Percentiles rank a stretch among this genome's conserved stretches.
Evolutionary conservation across 1,140 invertebrate species (phyloP).

Genomic region (Trissolcus basalis): DNA sequence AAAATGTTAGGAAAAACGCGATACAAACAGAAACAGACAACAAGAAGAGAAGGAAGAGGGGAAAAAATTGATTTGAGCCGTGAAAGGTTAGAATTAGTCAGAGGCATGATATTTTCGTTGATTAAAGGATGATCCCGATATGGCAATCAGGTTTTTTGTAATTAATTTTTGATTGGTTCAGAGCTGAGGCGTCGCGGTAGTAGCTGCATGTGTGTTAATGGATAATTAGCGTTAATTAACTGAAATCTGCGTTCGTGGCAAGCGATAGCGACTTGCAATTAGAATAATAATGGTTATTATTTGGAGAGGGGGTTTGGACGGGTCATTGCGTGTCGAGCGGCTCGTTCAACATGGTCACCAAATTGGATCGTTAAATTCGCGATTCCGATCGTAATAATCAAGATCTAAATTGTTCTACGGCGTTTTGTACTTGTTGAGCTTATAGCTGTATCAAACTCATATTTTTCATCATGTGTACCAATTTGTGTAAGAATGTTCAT

Average conservation of each 20-base stretch:
- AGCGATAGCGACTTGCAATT: slow-evolving; percentile 8
- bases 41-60: too few species aligned
- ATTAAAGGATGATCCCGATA: slow-evolving; percentile 30
- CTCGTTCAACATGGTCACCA: slow-evolving; percentile 1
- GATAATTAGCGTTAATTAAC: slow-evolving; percentile 44
- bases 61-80: too few species aligned
- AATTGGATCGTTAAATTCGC: slow-evolving; percentile 8
- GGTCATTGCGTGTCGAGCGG: slow-evolving; percentile 10
- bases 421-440: not conserved
- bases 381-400: not conserved
- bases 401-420: too few species aligned
- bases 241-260: slow-evolving; percentile 20
- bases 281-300: slow-evolving; percentile 33
- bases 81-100: too few species aligned
- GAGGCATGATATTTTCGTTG: slow-evolving; percentile 23
- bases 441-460: too few species aligned
- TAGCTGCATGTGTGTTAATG: slow-evolving; percentile 23
- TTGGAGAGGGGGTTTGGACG: slow-evolving; percentile 16
- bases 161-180: slow-evolving; percentile 41
- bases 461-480: too few species aligned
- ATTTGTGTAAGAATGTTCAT: too few species aligned
- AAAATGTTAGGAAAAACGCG: too few species aligned
- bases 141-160: slow-evolving; percentile 20
- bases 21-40: too few species aligned
- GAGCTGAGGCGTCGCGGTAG: slow-evolving; percentile 3